Conservation (phyloP, 2,888 invertebrate genomes). For the Spialia ferax region DNA sequence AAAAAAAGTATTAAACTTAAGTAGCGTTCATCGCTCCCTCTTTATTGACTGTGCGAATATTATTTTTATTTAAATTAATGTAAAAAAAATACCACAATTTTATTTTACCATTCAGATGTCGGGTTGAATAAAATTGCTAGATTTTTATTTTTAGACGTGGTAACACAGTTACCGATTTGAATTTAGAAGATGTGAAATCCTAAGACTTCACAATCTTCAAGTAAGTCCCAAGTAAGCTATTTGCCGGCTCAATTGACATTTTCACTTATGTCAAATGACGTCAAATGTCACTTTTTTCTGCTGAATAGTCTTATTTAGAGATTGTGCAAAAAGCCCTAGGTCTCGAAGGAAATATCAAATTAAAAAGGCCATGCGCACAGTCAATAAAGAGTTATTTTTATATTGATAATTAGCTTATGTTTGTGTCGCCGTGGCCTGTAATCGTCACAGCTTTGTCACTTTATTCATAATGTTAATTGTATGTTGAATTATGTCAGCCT, state of each 20-base stretch:
- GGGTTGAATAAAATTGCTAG: constrained; percentile 16
- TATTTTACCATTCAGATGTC: not conserved
- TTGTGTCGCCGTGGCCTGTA: constrained; percentile 69
- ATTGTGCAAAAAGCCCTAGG: no score
- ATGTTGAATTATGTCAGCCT: constrained; percentile 64
- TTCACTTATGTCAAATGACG: no score
- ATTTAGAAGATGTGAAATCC: not conserved
- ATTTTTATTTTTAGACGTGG: constrained; percentile 32
- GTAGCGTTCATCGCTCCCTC: constrained; percentile 64
- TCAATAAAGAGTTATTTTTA: constrained; percentile 66
- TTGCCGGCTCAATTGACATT: no score
- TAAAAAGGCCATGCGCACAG: constrained; percentile 54
- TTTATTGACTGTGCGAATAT: constrained; percentile 46
- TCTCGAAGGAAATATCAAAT: not conserved
- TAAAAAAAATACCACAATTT: not conserved
- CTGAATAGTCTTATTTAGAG: no score
- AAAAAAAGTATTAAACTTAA: constrained; percentile 82
- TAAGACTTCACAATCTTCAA: no score
- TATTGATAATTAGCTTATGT: constrained; percentile 71
- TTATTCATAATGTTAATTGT: constrained; percentile 73
- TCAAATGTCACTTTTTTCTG: no score
- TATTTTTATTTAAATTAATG: constrained; percentile 11
- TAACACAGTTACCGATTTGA: constrained; percentile 15
- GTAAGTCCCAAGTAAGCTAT: no score
- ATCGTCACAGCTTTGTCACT: constrained; percentile 67